These are phyloP conservation scores for Neodiprion lecontei DNA, from an alignment of 1,140 invertebrate genomes.

Conservation along the genomic window DNA sequence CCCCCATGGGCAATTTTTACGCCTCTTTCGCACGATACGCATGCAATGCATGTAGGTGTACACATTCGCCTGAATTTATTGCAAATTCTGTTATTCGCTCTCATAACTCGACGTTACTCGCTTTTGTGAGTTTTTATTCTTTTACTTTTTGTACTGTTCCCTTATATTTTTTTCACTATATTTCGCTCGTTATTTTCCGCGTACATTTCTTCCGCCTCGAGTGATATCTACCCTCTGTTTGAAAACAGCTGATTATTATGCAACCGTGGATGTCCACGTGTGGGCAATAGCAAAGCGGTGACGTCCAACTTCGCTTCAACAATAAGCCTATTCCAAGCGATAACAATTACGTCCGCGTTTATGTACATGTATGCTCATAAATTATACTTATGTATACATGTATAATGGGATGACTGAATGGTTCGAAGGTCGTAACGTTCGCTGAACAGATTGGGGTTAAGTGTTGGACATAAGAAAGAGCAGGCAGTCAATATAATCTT, in stretches of 20 bases:
- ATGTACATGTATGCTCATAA: not conserved
- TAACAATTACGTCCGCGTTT: not conserved
- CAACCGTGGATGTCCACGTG: no score
- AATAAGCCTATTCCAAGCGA: not conserved
- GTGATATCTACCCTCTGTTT: no score
- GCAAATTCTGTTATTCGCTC: no score
- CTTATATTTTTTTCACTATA: no score
- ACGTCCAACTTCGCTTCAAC: not conserved
- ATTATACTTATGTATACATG: not conserved
- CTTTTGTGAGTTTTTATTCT: no score
- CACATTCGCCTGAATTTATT: no score
- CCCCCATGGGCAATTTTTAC: not conserved
- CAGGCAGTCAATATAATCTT: constrained; percentile 7
- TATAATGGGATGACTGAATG: not conserved
- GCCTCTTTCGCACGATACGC: not conserved
- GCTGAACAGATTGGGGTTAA: constrained; percentile 4
- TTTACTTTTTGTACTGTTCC: no score
- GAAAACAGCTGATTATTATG: no score
- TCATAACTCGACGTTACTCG: no score
- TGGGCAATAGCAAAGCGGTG: not conserved
- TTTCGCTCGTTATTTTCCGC: no score
- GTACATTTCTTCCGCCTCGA: no score
- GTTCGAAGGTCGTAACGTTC: constrained; percentile 1
- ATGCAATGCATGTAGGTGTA: not conserved
- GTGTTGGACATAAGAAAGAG: constrained; percentile 1